Evolutionary conservation across 2,888 invertebrate genomes (phyloP).

Genomic region (Blastobasis adustella): DNA sequence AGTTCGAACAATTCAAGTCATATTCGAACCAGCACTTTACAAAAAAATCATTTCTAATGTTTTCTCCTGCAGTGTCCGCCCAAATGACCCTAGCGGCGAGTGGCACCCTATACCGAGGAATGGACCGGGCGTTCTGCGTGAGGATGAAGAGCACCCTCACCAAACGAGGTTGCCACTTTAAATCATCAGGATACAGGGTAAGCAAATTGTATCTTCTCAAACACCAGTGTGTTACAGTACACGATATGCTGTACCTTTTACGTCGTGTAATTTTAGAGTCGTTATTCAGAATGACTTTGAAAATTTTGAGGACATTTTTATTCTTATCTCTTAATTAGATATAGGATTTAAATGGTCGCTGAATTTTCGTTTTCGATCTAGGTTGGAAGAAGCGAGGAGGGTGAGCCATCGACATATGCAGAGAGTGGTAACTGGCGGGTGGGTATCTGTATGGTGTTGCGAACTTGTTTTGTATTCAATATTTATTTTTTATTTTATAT

Average conservation of each 20-base stretch:
- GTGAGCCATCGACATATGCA: conserved; percentile 50
- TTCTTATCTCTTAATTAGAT: conserved; percentile 44
- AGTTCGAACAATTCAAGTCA: no score
- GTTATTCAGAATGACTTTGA: no score
- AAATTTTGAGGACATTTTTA: conserved; percentile 57
- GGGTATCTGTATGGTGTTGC: conserved; percentile 44
- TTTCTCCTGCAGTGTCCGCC: conserved; percentile 81
- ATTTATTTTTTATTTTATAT: neutral
- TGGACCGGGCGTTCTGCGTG: conserved; percentile 94
- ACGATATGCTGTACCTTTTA: no score
- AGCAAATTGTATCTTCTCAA: conserved; percentile 37
- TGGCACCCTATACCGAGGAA: conserved; percentile 84
- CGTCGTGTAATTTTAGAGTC: no score
- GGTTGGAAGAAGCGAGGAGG: conserved; percentile 64
- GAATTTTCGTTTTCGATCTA: conserved; percentile 73
- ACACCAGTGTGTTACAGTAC: no score
- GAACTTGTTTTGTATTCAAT: neutral
- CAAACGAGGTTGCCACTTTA: conserved; percentile 97
- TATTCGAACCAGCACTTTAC: conserved; percentile 20
- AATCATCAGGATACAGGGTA: conserved; percentile 96
- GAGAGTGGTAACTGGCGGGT: conserved; percentile 70
- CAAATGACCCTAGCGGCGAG: conserved; percentile 86
- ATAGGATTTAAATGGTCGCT: conserved; percentile 58
- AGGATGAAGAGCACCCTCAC: conserved; percentile 98
- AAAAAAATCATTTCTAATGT: conserved; percentile 6